These are phyloP conservation scores for Scaptomyza caliginosa DNA, from an alignment of 2,888 invertebrate species.

Conservation along the genomic window DNA sequence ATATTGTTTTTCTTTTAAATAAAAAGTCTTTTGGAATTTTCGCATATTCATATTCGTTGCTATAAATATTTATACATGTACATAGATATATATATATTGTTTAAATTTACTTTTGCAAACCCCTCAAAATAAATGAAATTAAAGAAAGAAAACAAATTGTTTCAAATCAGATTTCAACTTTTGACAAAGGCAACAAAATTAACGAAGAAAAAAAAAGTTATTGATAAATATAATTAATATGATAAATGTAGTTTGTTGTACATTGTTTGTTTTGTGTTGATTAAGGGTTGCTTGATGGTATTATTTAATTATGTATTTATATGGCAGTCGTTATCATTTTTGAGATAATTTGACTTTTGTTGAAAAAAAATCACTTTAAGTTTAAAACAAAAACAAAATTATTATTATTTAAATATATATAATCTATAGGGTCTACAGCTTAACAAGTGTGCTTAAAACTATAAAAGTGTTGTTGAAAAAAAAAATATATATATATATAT, in stretches of 20 bases:
- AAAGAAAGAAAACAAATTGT: slow-evolving; percentile 9
- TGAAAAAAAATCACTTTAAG: slow-evolving; percentile 53
- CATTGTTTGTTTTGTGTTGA: slow-evolving; percentile 21
- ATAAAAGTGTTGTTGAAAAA: slow-evolving; percentile 19
- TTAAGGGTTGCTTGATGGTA: slow-evolving; percentile 6
- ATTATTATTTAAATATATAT: slow-evolving; percentile 14
- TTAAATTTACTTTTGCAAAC: slow-evolving; percentile 7
- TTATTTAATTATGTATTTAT: slow-evolving; percentile 45
- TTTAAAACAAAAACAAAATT: slow-evolving; percentile 46
- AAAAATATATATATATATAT: no score
- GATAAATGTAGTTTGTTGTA: slow-evolving; percentile 3
- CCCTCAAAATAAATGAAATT: slow-evolving; percentile 10
- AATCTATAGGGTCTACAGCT: slow-evolving; percentile 33
- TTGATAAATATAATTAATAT: not conserved
- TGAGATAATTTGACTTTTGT: slow-evolving; percentile 70
- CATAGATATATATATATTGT: not conserved
- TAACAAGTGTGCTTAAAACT: slow-evolving; percentile 31
- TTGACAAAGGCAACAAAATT: slow-evolving; percentile 31
- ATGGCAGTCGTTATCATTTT: slow-evolving; percentile 72
- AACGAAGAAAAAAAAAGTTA: not conserved
- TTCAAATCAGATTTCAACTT: slow-evolving; percentile 47
- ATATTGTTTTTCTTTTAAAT: slow-evolving; percentile 25
- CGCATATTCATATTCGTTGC: slow-evolving; percentile 61
- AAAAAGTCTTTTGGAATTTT: slow-evolving; percentile 66
- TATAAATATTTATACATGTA: slow-evolving; percentile 45